Percentiles rank a stretch among this genome's conserved stretches.
phyloP scores from a whole-genome alignment of 2,888 invertebrate genomes.

The Leucozona laternaria region DNA sequence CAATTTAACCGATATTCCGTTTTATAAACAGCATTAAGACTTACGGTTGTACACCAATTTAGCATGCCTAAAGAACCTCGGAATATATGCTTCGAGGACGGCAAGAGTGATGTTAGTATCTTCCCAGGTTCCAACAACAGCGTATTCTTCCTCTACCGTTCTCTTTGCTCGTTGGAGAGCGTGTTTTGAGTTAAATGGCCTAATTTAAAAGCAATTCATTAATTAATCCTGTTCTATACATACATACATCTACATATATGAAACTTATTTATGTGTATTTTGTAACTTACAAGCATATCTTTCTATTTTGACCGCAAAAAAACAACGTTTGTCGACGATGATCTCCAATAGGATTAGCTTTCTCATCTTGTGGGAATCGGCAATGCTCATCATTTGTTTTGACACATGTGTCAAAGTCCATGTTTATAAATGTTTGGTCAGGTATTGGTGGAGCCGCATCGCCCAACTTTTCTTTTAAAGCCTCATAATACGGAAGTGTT shows the following conservation, averaged over 20 bases:
- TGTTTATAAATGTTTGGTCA: slow-evolving; percentile 88
- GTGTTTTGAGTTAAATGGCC: slow-evolving; percentile 92
- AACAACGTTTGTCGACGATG: slow-evolving; percentile 93
- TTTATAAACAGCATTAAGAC: slow-evolving; percentile 74
- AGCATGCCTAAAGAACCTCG: slow-evolving; percentile 92
- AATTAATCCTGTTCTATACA: not conserved
- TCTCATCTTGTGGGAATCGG: slow-evolving; percentile 90
- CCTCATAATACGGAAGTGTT: slow-evolving; percentile 94
- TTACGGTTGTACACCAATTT: slow-evolving; percentile 91
- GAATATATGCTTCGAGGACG: slow-evolving; percentile 93
- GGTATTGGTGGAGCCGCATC: slow-evolving; percentile 80
- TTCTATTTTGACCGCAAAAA: slow-evolving; percentile 94
- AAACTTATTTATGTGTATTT: slow-evolving; percentile 26
- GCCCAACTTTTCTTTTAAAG: slow-evolving; percentile 85
- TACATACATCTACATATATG: too few species aligned
- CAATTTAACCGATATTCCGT: not conserved
- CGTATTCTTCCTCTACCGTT: slow-evolving; percentile 93
- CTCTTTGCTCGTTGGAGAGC: slow-evolving; percentile 93
- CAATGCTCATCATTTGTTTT: slow-evolving; percentile 91
- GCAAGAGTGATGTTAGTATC: slow-evolving; percentile 93
- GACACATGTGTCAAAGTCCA: slow-evolving; percentile 95
- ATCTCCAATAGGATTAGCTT: slow-evolving; percentile 92
- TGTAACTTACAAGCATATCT: slow-evolving; percentile 89
- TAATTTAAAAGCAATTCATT: slow-evolving; percentile 79
- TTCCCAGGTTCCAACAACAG: slow-evolving; percentile 94